These are phyloP conservation scores for Agrotis clavis DNA, from an alignment of 2,888 invertebrate genomes.

Conservation along the genomic window DNA sequence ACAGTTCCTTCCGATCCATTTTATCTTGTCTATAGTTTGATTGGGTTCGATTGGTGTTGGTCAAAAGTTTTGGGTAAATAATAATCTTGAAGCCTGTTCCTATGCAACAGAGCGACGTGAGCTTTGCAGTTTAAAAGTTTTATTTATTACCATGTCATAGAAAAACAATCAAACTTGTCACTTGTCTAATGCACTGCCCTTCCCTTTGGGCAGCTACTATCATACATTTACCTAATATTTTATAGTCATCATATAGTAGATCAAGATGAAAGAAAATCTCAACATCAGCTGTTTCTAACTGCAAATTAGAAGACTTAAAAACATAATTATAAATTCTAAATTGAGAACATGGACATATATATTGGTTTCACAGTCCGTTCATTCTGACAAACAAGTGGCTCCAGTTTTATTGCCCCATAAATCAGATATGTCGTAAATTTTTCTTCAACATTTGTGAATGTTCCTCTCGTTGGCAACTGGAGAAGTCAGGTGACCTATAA, in stretches of 20 bases:
- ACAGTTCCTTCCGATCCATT: too few relatives aligned
- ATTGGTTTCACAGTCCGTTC: conserved; percentile 55
- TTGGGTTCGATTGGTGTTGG: not conserved
- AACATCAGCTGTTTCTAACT: not conserved
- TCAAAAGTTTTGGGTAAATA: not conserved
- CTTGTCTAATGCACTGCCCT: too few relatives aligned
- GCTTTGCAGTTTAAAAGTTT: too few relatives aligned
- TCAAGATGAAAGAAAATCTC: not conserved
- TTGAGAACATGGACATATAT: conserved; percentile 31
- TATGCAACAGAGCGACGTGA: too few relatives aligned
- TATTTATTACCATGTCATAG: too few relatives aligned
- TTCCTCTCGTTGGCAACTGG: conserved; percentile 79
- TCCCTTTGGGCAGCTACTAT: too few relatives aligned
- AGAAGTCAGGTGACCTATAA: conserved; percentile 81
- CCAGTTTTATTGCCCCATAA: conserved; percentile 75
- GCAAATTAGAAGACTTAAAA: not conserved
- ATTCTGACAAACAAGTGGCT: conserved; percentile 71
- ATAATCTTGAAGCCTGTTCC: not conserved
- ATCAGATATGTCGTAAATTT: conserved; percentile 77
- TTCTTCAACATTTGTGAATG: conserved; percentile 69
- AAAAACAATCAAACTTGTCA: too few relatives aligned
- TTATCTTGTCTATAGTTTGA: not conserved
- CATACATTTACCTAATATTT: too few relatives aligned
- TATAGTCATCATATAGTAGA: too few relatives aligned
- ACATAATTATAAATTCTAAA: conserved; percentile 15